phyloP scores from a whole-genome alignment of 2,797 vertebrate species.

The Fistularia commersonii region DNA sequence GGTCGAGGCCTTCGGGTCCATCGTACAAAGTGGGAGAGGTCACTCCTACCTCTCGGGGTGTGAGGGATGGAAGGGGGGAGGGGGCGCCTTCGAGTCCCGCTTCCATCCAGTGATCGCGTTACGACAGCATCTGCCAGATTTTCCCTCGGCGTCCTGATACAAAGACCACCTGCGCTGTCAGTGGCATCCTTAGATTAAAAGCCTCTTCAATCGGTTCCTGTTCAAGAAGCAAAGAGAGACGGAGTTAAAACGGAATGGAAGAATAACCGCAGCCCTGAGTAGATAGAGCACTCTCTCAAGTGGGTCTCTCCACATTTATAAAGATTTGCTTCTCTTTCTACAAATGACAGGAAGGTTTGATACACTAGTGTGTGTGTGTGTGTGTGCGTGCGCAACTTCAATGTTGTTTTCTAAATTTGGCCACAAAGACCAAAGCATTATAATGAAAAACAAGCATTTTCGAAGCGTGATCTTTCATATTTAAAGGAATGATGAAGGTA shows the following conservation, averaged over 20 bases:
- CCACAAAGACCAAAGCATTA: too few relatives aligned
- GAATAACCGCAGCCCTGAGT: not conserved
- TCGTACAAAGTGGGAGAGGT: slow-evolving; percentile 29
- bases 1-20: slow-evolving; percentile 30
- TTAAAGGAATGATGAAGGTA: too few relatives aligned
- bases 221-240: not conserved
- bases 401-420: too few relatives aligned
- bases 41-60: slow-evolving; percentile 32
- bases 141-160: too few relatives aligned
- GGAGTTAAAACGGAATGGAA: not conserved
- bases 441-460: too few relatives aligned
- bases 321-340: too few relatives aligned
- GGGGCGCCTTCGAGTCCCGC: slow-evolving; percentile 41
- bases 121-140: slow-evolving; percentile 59
- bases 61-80: slow-evolving; percentile 7
- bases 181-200: slow-evolving; percentile 37
- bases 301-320: too few relatives aligned
- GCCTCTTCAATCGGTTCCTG: slow-evolving; percentile 58
- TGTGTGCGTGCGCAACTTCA: too few relatives aligned
- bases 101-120: slow-evolving; percentile 66
- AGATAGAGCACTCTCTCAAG: too few relatives aligned
- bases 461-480: too few relatives aligned
- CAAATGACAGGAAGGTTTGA: too few relatives aligned
- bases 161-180: slow-evolving; percentile 58
- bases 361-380: too few relatives aligned